Conservation (phyloP, 1,140 invertebrate species). For the Caenorhabditis remanei region DNA sequence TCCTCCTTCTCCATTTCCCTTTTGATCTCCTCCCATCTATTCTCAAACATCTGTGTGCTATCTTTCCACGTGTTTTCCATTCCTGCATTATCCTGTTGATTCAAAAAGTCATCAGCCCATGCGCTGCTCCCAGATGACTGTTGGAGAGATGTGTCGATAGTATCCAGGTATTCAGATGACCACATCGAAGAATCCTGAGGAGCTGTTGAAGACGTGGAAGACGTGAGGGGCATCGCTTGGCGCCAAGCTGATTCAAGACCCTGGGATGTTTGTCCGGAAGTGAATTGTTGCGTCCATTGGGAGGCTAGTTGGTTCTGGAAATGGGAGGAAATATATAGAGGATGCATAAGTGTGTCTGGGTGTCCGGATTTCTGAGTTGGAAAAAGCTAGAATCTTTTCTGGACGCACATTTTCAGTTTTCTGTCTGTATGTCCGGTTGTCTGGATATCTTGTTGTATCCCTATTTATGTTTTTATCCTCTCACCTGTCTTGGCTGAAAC, state of each 20-base stretch:
- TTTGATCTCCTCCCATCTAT: slow-evolving; percentile 25
- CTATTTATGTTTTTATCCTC: background rate
- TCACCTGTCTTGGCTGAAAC: slow-evolving; percentile 25
- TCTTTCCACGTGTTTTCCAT: slow-evolving; percentile 50
- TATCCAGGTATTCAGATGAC: slow-evolving; percentile 62
- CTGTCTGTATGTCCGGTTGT: no score
- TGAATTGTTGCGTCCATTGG: slow-evolving; percentile 57
- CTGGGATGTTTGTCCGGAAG: background rate
- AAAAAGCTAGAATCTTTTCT: no score
- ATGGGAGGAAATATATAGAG: background rate
- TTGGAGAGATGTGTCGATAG: slow-evolving; percentile 22
- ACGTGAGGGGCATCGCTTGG: background rate
- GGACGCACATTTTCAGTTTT: no score
- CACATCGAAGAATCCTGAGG: slow-evolving; percentile 55
- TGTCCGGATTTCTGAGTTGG: no score
- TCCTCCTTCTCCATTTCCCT: slow-evolving; percentile 52
- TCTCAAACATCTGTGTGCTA: background rate
- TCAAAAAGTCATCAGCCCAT: slow-evolving; percentile 20
- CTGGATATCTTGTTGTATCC: no score
- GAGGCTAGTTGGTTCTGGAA: slow-evolving; percentile 45
- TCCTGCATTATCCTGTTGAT: background rate
- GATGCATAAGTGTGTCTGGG: background rate
- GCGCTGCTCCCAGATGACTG: background rate
- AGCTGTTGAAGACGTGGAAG: background rate
- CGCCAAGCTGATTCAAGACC: slow-evolving; percentile 55